A percentile compares a stretch with the other conserved stretches of the same genome.
These are phyloP conservation scores for Leptopterna dolabrata DNA, from an alignment of 2,888 invertebrate genomes.

Conservation along the genomic window DNA sequence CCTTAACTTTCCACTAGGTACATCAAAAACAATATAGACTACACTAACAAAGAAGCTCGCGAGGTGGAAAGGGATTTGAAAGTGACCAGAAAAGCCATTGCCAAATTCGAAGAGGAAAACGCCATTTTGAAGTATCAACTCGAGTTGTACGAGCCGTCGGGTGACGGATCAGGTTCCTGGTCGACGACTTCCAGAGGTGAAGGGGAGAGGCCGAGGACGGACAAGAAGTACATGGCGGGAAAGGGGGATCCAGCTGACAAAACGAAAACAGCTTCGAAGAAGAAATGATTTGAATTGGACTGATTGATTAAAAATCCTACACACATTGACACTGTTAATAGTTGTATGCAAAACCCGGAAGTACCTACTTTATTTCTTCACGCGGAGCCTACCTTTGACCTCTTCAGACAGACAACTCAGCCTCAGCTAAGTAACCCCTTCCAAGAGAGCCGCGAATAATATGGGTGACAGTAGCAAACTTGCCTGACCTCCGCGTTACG, in stretches of 20 bases:
- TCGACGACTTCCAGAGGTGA: slow-evolving; percentile 32
- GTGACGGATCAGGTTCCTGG: slow-evolving; percentile 40
- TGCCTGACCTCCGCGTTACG: no score
- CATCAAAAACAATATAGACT: slow-evolving; percentile 39
- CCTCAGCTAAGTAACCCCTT: no score
- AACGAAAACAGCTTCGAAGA: background rate
- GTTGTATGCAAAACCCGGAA: no score
- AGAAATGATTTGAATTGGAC: background rate
- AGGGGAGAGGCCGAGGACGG: background rate
- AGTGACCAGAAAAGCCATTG: slow-evolving; percentile 36
- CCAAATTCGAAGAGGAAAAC: slow-evolving; percentile 48
- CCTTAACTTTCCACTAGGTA: slow-evolving; percentile 29
- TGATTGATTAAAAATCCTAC: background rate
- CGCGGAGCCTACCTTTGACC: no score
- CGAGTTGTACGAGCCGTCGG: slow-evolving; percentile 44
- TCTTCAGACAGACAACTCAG: no score
- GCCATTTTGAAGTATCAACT: slow-evolving; percentile 45
- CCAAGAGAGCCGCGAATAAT: no score
- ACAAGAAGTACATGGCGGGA: background rate
- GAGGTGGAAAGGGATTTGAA: slow-evolving; percentile 48
- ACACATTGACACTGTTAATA: background rate
- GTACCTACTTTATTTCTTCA: no score
- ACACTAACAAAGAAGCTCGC: slow-evolving; percentile 48
- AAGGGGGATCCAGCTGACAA: background rate
- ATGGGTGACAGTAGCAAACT: no score